Evolutionary conservation across 2,113 vertebrate species (phyloP).

Genomic region (Xiphophorus couchianus): DNA sequence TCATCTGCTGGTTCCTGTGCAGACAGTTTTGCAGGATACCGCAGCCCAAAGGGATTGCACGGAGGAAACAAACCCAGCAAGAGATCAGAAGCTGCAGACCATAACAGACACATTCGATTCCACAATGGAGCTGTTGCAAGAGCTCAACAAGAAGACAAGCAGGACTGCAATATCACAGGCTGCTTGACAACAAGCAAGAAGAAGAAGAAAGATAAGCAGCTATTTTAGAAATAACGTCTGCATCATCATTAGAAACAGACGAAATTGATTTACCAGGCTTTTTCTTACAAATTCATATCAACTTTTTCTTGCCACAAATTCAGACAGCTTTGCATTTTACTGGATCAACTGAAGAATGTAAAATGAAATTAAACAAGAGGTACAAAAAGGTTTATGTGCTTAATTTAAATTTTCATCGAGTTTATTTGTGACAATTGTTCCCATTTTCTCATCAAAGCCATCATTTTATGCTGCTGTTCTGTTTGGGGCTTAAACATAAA

Average conservation of each 20-base stretch:
- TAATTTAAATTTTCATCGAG: neutral
- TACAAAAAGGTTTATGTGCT: constrained; percentile 3
- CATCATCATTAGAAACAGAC: neutral
- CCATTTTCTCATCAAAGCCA: neutral
- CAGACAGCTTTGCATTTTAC: neutral
- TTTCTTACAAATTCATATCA: neutral
- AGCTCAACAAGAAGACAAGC: constrained; percentile 22
- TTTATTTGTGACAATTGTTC: neutral
- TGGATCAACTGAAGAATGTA: neutral
- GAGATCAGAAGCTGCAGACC: neutral
- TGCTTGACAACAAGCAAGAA: constrained; percentile 68
- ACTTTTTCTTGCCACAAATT: neutral
- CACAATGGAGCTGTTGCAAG: constrained; percentile 33
- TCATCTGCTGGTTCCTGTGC: constrained; percentile 37
- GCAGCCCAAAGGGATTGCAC: neutral
- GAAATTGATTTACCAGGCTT: neutral
- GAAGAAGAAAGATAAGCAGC: constrained; percentile 62
- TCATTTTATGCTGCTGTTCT: neutral
- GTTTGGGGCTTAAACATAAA: too few relatives aligned
- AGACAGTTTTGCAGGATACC: neutral
- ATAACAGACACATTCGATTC: constrained; percentile 34
- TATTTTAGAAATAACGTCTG: neutral
- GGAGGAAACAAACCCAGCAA: constrained; percentile 12
- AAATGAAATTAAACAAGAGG: constrained; percentile 10
- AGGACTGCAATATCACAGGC: constrained; percentile 41